A percentile compares a stretch with the other conserved stretches of the same genome.
phyloP scores from a whole-genome alignment of 2,113 vertebrate genomes.

The Sinocyclocheilus maitianheensis region DNA sequence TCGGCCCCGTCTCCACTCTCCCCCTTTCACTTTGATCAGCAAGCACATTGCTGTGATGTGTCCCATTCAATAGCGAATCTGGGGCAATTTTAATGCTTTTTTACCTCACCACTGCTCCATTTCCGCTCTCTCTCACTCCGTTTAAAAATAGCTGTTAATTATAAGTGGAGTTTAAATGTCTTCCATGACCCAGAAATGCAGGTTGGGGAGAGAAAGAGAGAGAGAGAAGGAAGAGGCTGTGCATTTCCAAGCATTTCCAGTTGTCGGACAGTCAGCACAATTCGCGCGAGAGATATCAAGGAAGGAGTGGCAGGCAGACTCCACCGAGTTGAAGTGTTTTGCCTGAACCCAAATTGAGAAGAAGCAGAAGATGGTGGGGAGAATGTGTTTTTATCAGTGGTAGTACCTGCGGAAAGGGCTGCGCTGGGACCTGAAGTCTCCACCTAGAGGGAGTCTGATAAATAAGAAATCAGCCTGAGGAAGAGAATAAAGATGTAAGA shows the following conservation, averaged over 20 bases:
- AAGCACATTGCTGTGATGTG: conserved; percentile 98
- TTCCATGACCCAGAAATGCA: conserved; percentile 99
- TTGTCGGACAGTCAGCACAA: conserved; percentile 24
- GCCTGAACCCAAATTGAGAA: conserved; percentile 64
- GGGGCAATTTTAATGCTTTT: conserved; percentile 99
- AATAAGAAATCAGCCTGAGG: conserved; percentile 79
- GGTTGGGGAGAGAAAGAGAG: conserved; percentile 86
- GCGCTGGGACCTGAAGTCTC: conserved; percentile 39
- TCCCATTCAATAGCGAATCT: conserved; percentile 99
- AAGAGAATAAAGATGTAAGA: conserved; percentile 74
- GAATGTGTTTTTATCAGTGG: conserved; percentile 44
- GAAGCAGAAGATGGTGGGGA: conserved; percentile 62
- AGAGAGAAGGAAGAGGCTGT: conserved; percentile 79
- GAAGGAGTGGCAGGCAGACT: conserved; percentile 3
- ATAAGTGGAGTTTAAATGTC: conserved; percentile 99
- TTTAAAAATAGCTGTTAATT: conserved; percentile 99
- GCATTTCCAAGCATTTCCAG: conserved; percentile 73
- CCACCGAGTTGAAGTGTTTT: conserved; percentile 18
- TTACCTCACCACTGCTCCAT: conserved; percentile 99
- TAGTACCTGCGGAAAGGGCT: conserved; percentile 25
- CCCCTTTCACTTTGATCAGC: conserved; percentile 98
- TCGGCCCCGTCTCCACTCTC: conserved; percentile 94
- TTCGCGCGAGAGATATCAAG: neutral
- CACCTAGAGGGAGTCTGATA: conserved; percentile 67
- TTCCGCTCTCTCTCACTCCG: conserved; percentile 77